Base-by-base conservation (phyloP, 1,140 invertebrate species). In the Zaprionus capensis region DNA sequence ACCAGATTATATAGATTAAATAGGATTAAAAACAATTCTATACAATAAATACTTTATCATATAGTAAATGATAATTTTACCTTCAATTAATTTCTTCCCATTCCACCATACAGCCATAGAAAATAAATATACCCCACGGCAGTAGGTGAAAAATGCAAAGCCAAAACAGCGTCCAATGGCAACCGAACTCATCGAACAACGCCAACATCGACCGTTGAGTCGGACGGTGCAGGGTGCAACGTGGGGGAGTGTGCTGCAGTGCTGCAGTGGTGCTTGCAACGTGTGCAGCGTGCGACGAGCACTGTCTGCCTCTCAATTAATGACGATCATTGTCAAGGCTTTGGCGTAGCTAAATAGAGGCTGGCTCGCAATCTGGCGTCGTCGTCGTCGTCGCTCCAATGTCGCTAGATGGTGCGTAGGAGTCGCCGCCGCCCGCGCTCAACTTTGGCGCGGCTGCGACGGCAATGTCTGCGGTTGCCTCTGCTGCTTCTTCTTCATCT, bases 251-350 rank as follows among this genome's bases (percentile, higher is more conserved):
- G 6, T 17, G 41, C 41, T 17, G 41, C 41, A 44, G 28, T 49
- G 68, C 74, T 44, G 63, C 36, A 34, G 28, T 24, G n/a, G 28
- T 11, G 36, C n/a, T 20, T 65, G 51, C 62, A 36, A 12, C 49
- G 22, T 38, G 56, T 31, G 66, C 55, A 51, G n/a, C 67, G 51
- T 49, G 34, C 34, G 51, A 20, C 36, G 38, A 70, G 28, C 61
- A 44, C 41, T 20, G 82, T 79, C 71, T 87, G 82, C 85, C 85
- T 85, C 85, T 90, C 85, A 90, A 91, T 90, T 91, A 90, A 90
- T 90, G 85, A 91, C 86, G 85, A 90, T 90, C 85, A 90, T 90
- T 90, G 85, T 90, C 85, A 90, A 90, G 85, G 85, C 85, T 91
- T 75, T 76, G 86, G 49, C 79, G 79, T 76, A 85, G 86, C 82